Evolutionary conservation across 1,140 invertebrate genomes (phyloP).

Genomic region (Megalonaias nervosa): DNA sequence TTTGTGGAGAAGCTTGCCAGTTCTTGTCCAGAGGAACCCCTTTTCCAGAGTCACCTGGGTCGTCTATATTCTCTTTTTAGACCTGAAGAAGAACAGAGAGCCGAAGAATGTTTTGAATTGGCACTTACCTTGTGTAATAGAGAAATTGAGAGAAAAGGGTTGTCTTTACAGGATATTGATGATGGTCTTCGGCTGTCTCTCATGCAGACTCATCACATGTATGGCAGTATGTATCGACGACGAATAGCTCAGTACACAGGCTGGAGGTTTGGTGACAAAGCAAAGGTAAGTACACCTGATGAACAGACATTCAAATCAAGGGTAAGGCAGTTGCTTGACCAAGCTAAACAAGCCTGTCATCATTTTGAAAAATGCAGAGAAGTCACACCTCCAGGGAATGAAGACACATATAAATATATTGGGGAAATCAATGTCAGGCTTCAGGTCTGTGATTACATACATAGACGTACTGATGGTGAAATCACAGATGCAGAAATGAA

Average conservation of each 20-base stretch:
- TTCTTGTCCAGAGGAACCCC: slow-evolving; percentile 38
- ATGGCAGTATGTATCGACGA: slow-evolving; percentile 32
- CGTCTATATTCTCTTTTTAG: slow-evolving; percentile 36
- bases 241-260: slow-evolving; percentile 25
- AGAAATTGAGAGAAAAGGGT: not conserved
- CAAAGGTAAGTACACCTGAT: not conserved
- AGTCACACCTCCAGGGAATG: slow-evolving; percentile 24
- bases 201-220: slow-evolving; percentile 42
- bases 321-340: slow-evolving; percentile 6
- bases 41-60: slow-evolving; percentile 41
- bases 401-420: slow-evolving; percentile 25
- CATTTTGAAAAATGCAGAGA: slow-evolving; percentile 38
- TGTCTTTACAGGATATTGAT: slow-evolving; percentile 11
- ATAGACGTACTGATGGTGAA: slow-evolving; percentile 8
- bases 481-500: not conserved
- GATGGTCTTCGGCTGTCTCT: slow-evolving; percentile 6
- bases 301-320: slow-evolving; percentile 11
- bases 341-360: slow-evolving; percentile 30
- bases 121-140: slow-evolving; percentile 24
- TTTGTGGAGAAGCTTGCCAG: slow-evolving; percentile 28
- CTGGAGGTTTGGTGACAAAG: slow-evolving; percentile 1
- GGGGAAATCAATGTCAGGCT: slow-evolving; percentile 38
- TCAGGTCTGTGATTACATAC: slow-evolving; percentile 34
- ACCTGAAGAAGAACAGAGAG: slow-evolving; percentile 36
- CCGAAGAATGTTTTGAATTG: slow-evolving; percentile 35